Evolutionary conservation across 1,140 invertebrate species (phyloP).

Genomic region (Danaus plexippus): DNA sequence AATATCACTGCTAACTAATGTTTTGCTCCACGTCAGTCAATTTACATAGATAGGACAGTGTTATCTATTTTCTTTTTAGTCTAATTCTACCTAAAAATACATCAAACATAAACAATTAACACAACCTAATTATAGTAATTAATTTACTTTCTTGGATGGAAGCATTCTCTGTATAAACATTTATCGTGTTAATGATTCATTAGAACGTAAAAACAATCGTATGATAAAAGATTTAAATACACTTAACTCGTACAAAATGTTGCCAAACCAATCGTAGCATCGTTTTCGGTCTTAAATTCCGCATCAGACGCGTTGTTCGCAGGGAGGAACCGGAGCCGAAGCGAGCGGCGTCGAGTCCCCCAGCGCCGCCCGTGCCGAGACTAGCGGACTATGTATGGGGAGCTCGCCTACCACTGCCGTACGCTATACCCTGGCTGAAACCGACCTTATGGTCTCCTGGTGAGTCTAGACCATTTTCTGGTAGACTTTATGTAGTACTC

Average conservation of each 20-base stretch:
- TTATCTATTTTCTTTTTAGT: too few relatives aligned
- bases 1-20: too few relatives aligned
- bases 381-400: constrained; percentile 65
- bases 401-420: constrained; percentile 50
- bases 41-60: too few relatives aligned
- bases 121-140: too few relatives aligned
- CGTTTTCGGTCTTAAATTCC: constrained; percentile 64
- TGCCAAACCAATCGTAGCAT: constrained; percentile 6
- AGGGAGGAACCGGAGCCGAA: constrained; percentile 49
- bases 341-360: constrained; percentile 45
- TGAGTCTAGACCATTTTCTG: constrained; percentile 15
- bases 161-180: not conserved
- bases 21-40: too few relatives aligned
- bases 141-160: not conserved
- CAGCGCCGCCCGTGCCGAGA: constrained; percentile 51
- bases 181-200: not conserved
- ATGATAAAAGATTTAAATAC: too few relatives aligned
- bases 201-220: constrained; percentile 1
- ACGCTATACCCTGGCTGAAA: constrained; percentile 61
- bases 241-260: too few relatives aligned
- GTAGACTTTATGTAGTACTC: too few relatives aligned
- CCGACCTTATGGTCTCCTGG: constrained; percentile 59
- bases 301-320: constrained; percentile 61
- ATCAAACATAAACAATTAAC: too few relatives aligned
- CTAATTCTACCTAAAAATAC: too few relatives aligned